Base-by-base conservation (phyloP, 2,888 invertebrate species). In the Piscicola geometra region DNA sequence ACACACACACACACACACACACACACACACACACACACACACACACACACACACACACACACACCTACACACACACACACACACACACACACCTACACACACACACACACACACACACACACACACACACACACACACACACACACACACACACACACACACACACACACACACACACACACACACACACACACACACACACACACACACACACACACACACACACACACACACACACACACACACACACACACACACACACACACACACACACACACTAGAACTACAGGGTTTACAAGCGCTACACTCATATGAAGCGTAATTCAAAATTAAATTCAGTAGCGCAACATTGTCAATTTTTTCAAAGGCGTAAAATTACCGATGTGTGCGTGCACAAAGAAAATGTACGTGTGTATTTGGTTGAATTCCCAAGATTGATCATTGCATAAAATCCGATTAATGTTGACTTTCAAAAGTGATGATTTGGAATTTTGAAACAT, bases 131-230 rank as follows among this genome's bases (percentile, higher is more conserved):
- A 67, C 32, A 67, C 67, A 67, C 67, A 35, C 35, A 67, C 67
- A 67, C 67, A 67, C 67, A 67, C 67, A 67, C 35, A 35, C 32
- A 67, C 35, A 32, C 67, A 67, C 67, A 33, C 67, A 35, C 67
- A 35, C 67, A 35, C 67, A 35, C 67, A 67, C 67, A 67, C 67
- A 67, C 67, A 67, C 67, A 67, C 67, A 67, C 67, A 67, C 67
- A 67, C 67, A 67, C 67, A 67, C 67, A 35, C 35, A 67, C 67
- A 67, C 32, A 67, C 33, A 67, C 33, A 67, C 67, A 67, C 67
- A 67, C 67, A 67, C 67, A 35, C 35, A 67, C 67, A 67, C 32
- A 67, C 67, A 67, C 35, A 33, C 32, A 32, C 32, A 67, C 32
- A 32, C 32, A 67, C 35, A 67, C 67, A 67, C 67, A 35, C 32